Percentiles rank a stretch among this genome's conserved stretches.
These are phyloP conservation scores for Meteorus cinctellus DNA, from an alignment of 2,888 invertebrate species.

Conservation along the genomic window DNA sequence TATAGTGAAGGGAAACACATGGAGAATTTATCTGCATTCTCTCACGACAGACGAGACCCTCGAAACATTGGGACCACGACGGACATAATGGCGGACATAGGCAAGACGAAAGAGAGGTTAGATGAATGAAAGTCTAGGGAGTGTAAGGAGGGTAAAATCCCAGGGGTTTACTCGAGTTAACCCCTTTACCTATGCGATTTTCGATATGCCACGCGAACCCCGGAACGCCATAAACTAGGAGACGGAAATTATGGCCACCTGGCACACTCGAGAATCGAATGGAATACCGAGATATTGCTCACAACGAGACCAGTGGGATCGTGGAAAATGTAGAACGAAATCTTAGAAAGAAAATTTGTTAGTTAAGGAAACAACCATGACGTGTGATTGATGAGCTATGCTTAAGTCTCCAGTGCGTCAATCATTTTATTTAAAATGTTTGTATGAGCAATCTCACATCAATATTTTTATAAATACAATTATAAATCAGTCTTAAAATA, in stretches of 20 bases:
- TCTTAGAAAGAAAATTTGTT: not conserved
- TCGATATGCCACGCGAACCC: slow-evolving; percentile 38
- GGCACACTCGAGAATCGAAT: slow-evolving; percentile 39
- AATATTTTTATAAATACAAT: not conserved
- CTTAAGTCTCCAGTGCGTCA: not conserved
- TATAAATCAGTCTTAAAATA: not conserved
- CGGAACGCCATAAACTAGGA: slow-evolving; percentile 37
- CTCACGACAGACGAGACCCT: slow-evolving; percentile 33
- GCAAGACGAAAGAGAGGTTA: slow-evolving; percentile 11
- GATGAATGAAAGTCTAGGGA: slow-evolving; percentile 23
- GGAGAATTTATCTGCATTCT: slow-evolving; percentile 32
- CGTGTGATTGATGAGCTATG: slow-evolving; percentile 11
- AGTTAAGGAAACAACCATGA: slow-evolving; percentile 12
- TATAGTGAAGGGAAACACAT: slow-evolving; percentile 24
- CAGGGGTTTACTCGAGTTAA: slow-evolving; percentile 42
- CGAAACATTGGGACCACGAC: slow-evolving; percentile 13
- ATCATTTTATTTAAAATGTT: not conserved
- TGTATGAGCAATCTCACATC: not conserved
- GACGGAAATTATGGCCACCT: slow-evolving; percentile 43
- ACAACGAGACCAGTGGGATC: not conserved
- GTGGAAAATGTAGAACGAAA: not conserved
- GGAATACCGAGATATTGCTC: slow-evolving; percentile 35
- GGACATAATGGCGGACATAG: slow-evolving; percentile 3
- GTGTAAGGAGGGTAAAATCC: slow-evolving; percentile 8
- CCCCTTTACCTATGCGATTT: slow-evolving; percentile 35